Evolutionary conservation across 2,888 invertebrate species (phyloP).

Genomic region (Drosophila nigricruria): DNA sequence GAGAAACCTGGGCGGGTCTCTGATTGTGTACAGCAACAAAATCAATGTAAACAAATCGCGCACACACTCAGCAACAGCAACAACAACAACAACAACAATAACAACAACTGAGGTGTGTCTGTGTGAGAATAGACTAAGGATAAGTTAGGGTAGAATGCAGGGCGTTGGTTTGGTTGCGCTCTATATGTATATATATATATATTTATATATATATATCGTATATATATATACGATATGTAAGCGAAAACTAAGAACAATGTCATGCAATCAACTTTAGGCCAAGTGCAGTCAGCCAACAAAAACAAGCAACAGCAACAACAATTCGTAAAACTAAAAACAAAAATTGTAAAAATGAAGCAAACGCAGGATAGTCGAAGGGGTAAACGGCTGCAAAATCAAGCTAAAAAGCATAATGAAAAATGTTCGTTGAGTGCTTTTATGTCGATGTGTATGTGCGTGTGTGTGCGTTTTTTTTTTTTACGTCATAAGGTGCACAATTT

Average conservation of each 20-base stretch:
- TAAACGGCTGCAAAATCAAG: constrained; percentile 16
- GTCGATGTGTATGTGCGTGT: constrained; percentile 1
- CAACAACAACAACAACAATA: constrained; percentile 11
- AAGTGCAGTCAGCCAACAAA: constrained; percentile 63
- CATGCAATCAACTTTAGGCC: constrained; percentile 78
- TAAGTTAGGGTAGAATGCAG: neutral
- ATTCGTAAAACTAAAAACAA: constrained; percentile 46
- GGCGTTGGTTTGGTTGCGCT: constrained; percentile 7
- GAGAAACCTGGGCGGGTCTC: constrained; percentile 21
- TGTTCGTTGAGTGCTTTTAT: constrained; percentile 60
- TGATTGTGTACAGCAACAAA: constrained; percentile 62
- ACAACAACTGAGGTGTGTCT: constrained; percentile 23
- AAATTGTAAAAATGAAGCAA: constrained; percentile 22
- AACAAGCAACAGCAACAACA: constrained; percentile 37
- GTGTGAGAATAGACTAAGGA: constrained; percentile 4
- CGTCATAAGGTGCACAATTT: constrained; percentile 66
- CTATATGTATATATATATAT: constrained; percentile 7
- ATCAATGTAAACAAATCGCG: constrained; percentile 73
- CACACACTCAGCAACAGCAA: constrained; percentile 24
- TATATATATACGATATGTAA: constrained; percentile 38
- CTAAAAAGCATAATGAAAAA: constrained; percentile 60
- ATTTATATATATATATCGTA: neutral
- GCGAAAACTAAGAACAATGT: constrained; percentile 76
- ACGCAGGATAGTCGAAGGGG: neutral
- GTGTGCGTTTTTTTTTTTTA: constrained; percentile 9